phyloP scores from a whole-genome alignment of 2,888 invertebrate genomes.

The Diadegma fenestrale region DNA sequence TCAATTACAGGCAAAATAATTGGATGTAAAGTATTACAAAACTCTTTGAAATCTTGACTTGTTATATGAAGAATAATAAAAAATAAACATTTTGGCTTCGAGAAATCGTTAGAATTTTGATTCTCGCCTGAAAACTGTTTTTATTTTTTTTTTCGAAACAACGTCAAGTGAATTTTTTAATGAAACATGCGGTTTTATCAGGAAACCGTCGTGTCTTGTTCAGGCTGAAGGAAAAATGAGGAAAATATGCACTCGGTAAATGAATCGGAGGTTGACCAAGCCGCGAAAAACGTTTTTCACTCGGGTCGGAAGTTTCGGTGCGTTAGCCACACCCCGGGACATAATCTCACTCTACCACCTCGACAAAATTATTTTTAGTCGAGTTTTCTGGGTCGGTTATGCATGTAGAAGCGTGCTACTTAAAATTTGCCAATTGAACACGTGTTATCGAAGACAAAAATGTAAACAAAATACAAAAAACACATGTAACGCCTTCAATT shows the following conservation, averaged over 20 bases:
- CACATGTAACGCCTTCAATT: not conserved
- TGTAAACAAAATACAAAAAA: not conserved
- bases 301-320: constrained; percentile 28
- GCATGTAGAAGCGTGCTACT: constrained; percentile 8
- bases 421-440: constrained; percentile 10
- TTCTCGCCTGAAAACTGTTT: not conserved
- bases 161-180: not conserved
- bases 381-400: constrained; percentile 71
- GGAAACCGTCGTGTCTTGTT: not conserved
- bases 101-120: not conserved
- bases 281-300: constrained; percentile 21
- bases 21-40: not conserved
- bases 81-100: not conserved
- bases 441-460: not conserved
- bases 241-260: constrained; percentile 11
- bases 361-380: constrained; percentile 71
- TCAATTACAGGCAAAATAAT: too few species aligned
- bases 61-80: not conserved
- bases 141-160: not conserved
- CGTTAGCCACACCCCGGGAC: constrained; percentile 27
- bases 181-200: not conserved
- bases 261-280: constrained; percentile 13
- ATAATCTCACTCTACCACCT: constrained; percentile 41
- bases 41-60: not conserved
- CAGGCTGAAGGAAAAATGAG: not conserved